These are phyloP conservation scores for Eudemis profundana DNA, from an alignment of 2,888 invertebrate species.

Conservation along the genomic window DNA sequence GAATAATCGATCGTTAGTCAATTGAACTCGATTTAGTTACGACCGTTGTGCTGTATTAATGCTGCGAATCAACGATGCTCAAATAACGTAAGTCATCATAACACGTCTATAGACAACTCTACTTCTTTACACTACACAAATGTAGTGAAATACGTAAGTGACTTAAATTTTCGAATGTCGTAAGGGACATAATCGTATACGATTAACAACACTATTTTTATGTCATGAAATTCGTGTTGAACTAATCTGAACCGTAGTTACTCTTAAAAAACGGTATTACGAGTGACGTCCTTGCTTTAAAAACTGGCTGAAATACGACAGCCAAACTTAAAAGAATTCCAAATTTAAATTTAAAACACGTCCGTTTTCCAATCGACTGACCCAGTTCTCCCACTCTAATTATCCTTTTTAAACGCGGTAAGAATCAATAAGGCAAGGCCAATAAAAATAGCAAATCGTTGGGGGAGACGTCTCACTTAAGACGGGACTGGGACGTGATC, in stretches of 20 bases:
- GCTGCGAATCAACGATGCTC: not conserved
- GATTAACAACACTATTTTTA: too few relatives aligned
- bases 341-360: conserved; percentile 32
- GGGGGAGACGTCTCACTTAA: conserved; percentile 80
- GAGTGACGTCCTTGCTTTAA: not conserved
- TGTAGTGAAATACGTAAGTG: too few relatives aligned
- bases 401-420: conserved; percentile 49
- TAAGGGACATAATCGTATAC: too few relatives aligned
- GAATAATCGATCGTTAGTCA: conserved; percentile 84
- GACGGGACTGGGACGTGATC: conserved; percentile 79
- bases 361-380: conserved; percentile 31
- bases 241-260: too few relatives aligned
- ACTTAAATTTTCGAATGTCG: too few relatives aligned
- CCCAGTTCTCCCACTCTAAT: conserved; percentile 25
- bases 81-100: not conserved
- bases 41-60: conserved; percentile 18
- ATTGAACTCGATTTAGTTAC: conserved; percentile 72
- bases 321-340: not conserved
- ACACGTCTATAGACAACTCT: not conserved
- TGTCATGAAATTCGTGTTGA: too few relatives aligned
- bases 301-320: not conserved
- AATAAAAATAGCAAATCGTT: conserved; percentile 71
- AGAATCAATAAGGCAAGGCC: conserved; percentile 73
- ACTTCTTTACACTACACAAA: too few relatives aligned
- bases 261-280: too few relatives aligned